Conservation (phyloP, 2,797 vertebrate species). For the Limosa lapponica region DNA sequence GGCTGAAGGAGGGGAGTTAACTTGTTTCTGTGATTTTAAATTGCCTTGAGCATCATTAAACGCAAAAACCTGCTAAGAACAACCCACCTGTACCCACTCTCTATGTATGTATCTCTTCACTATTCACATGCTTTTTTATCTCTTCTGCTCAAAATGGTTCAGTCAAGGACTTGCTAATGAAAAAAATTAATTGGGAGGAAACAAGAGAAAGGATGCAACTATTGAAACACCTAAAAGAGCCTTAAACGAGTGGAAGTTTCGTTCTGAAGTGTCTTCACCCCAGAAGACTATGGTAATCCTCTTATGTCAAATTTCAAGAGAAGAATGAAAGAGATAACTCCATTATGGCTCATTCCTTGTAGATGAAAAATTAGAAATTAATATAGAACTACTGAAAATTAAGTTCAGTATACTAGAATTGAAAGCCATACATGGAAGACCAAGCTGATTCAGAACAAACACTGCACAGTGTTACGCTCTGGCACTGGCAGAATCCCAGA, state of each 20-base stretch:
- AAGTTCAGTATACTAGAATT: not conserved
- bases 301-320: not conserved
- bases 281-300: not conserved
- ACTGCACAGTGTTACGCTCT: not conserved
- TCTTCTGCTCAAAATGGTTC: not conserved
- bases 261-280: not conserved
- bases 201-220: not conserved
- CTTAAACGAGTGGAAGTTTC: not conserved
- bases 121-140: not conserved
- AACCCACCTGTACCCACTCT: not conserved
- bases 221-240: not conserved
- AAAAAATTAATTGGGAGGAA: not conserved
- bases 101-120: not conserved
- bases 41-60: not conserved
- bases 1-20: not conserved
- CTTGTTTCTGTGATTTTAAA: not conserved
- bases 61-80: not conserved
- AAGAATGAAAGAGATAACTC: not conserved
- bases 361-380: not conserved
- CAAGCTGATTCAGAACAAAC: not conserved
- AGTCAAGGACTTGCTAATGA: not conserved
- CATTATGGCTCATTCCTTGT: not conserved
- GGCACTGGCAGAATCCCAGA: not conserved
- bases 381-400: not conserved
- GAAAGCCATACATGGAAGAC: not conserved